These are phyloP conservation scores for Epinephelus fuscoguttatus DNA, from an alignment of 2,113 vertebrate species.

Conservation along the genomic window DNA sequence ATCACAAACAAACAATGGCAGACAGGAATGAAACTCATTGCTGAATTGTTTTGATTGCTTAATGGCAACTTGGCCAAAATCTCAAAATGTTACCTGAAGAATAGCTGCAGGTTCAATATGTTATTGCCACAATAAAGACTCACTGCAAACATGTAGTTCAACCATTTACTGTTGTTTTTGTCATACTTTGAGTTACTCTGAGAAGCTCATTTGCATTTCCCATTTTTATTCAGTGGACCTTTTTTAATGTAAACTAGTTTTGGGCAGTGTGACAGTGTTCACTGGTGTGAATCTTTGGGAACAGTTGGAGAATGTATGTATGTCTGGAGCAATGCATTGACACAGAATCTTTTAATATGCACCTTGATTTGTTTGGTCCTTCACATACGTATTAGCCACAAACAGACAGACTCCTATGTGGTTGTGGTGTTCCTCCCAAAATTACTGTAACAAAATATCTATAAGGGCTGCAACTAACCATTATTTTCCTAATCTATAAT, in stretches of 20 bases:
- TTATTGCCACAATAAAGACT: not conserved
- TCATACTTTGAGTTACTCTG: not conserved
- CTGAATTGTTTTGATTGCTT: conserved; percentile 32
- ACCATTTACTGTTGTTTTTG: not conserved
- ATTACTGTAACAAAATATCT: no score
- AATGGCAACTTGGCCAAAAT: not conserved
- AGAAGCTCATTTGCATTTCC: not conserved
- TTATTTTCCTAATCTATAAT: no score
- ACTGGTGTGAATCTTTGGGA: not conserved
- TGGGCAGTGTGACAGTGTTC: no score
- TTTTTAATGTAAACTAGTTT: not conserved
- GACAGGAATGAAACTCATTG: conserved; percentile 38
- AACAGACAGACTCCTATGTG: no score
- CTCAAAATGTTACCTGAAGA: conserved; percentile 2
- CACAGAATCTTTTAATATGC: no score
- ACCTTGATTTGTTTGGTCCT: no score
- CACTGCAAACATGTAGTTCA: not conserved
- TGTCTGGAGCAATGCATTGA: not conserved
- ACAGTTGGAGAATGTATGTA: not conserved
- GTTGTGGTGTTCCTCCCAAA: no score
- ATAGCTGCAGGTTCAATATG: not conserved
- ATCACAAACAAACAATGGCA: conserved; percentile 78
- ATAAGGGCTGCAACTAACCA: no score
- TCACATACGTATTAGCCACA: no score
- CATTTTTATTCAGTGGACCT: not conserved